These are phyloP conservation scores for Cossypha polioptera DNA, from an alignment of 2,797 vertebrate genomes.

Conservation along the genomic window DNA sequence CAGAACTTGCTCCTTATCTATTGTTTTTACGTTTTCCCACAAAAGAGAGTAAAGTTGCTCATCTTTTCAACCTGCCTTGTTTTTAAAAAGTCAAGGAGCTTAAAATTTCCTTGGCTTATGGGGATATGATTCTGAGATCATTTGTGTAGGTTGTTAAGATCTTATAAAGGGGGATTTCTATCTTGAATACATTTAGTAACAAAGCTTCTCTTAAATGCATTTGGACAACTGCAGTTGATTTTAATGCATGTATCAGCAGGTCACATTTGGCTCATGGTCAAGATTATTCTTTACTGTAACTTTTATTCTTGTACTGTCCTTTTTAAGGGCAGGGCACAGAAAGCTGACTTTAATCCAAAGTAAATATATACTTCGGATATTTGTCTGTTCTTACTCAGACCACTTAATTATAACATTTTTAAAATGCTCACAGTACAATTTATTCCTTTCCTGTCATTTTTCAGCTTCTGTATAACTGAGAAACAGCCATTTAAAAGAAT, in stretches of 20 bases:
- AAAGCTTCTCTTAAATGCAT: background rate
- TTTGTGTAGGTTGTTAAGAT: background rate
- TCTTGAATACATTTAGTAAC: background rate
- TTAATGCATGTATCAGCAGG: background rate
- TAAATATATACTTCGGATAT: background rate
- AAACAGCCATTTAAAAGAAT: background rate
- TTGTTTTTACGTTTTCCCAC: background rate
- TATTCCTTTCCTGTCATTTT: background rate
- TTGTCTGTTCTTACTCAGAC: background rate
- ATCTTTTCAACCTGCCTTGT: background rate
- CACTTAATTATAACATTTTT: background rate
- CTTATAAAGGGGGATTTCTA: background rate
- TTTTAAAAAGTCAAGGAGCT: background rate
- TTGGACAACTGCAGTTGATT: background rate
- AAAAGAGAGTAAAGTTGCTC: background rate
- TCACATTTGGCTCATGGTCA: background rate
- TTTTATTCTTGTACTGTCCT: background rate
- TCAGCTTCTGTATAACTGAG: background rate
- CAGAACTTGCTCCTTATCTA: background rate
- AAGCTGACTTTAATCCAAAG: background rate
- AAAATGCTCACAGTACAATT: background rate
- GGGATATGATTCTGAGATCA: background rate
- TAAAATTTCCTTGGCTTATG: background rate
- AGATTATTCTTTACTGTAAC: background rate
- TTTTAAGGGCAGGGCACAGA: background rate